Percentiles rank a stretch among this genome's conserved stretches.
These are phyloP conservation scores for Champsocephalus gunnari DNA, from an alignment of 2,797 vertebrate species.

Conservation along the genomic window DNA sequence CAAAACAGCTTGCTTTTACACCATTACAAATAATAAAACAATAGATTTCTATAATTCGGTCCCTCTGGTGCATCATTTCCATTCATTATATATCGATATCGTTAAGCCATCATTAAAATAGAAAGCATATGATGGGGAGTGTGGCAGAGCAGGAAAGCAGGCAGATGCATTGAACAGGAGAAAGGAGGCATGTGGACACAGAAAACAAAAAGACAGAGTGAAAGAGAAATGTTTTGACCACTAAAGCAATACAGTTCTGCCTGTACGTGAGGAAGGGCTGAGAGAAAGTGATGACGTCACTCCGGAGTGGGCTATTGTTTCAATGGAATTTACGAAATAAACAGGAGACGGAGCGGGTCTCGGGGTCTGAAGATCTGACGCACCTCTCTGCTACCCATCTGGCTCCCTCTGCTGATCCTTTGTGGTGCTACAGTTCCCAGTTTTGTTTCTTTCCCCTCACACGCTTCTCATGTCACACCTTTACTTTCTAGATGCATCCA, in stretches of 20 bases:
- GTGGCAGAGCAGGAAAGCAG: background rate
- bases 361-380: background rate
- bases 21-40: conserved; percentile 55
- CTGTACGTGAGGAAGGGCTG: conserved; percentile 13
- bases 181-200: background rate
- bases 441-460: background rate
- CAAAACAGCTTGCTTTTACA: conserved; percentile 15
- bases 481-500: background rate
- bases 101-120: conserved; percentile 9
- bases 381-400: conserved; percentile 9
- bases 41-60: conserved; percentile 19
- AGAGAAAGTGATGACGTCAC: conserved; percentile 5
- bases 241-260: conserved; percentile 9
- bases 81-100: conserved; percentile 10
- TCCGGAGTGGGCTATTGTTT: conserved; percentile 43
- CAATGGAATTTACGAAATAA: conserved; percentile 58
- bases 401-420: conserved; percentile 51
- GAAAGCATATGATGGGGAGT: background rate
- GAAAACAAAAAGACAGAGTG: background rate
- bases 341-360: conserved; percentile 49
- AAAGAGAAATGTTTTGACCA: background rate
- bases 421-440: background rate
- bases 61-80: conserved; percentile 27
- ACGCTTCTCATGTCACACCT: background rate
- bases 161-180: background rate